These are phyloP conservation scores for Chrysoperla carnea DNA, from an alignment of 1,140 invertebrate genomes.

Conservation along the genomic window DNA sequence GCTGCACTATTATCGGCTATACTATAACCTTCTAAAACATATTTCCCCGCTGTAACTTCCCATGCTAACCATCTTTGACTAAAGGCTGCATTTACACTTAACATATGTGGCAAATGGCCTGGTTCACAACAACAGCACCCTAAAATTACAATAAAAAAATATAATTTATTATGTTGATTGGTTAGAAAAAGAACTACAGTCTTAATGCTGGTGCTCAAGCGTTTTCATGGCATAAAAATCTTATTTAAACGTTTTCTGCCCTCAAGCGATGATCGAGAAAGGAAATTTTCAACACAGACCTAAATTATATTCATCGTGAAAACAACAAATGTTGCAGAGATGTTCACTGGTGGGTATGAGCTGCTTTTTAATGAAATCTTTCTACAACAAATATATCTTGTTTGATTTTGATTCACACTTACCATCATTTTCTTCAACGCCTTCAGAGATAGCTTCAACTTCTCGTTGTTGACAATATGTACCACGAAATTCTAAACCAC, in stretches of 20 bases:
- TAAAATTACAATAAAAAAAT: slow-evolving; percentile 13
- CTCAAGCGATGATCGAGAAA: too few species aligned
- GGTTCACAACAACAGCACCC: slow-evolving; percentile 82
- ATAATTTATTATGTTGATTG: too few species aligned
- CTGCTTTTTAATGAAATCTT: too few species aligned
- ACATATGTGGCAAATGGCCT: slow-evolving; percentile 75
- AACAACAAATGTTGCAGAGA: too few species aligned
- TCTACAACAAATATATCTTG: too few species aligned
- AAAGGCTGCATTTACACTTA: slow-evolving; percentile 90
- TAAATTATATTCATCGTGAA: too few species aligned
- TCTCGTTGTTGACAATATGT: slow-evolving; percentile 98
- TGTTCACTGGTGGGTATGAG: too few species aligned
- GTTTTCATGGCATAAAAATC: too few species aligned
- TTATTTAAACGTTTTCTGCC: too few species aligned
- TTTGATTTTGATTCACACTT: slow-evolving; percentile 9
- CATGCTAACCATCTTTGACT: slow-evolving; percentile 95
- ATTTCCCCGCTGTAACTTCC: slow-evolving; percentile 88
- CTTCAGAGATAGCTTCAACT: slow-evolving; percentile 95
- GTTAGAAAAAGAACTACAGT: too few species aligned
- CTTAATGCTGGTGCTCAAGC: too few species aligned
- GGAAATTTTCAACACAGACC: too few species aligned
- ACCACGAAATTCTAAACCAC: slow-evolving; percentile 92
- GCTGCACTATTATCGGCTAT: slow-evolving; percentile 94
- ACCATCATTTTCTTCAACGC: slow-evolving; percentile 86
- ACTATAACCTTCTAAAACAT: slow-evolving; percentile 94